phyloP scores from a whole-genome alignment of 2,888 invertebrate species.

The Agrotis exclamationis region DNA sequence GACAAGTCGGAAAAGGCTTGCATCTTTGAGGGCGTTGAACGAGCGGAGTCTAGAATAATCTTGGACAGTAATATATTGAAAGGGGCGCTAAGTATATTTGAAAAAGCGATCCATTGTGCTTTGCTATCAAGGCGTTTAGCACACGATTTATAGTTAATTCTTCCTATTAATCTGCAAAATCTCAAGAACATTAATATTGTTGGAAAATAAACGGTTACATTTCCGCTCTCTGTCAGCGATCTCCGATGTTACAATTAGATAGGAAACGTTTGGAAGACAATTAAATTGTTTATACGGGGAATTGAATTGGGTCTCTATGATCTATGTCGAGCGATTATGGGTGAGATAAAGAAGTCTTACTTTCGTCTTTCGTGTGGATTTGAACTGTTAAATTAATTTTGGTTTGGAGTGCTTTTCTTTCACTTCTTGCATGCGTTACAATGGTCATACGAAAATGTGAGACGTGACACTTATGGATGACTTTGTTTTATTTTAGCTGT shows the following conservation, averaged over 20 bases:
- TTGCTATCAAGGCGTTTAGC: conserved; percentile 56
- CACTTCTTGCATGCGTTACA: conserved; percentile 44
- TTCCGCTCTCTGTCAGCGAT: conserved; percentile 67
- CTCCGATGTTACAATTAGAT: conserved; percentile 78
- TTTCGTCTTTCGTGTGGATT: conserved; percentile 46
- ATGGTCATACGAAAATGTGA: conserved; percentile 5
- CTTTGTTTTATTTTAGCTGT: conserved; percentile 10
- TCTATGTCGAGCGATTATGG: conserved; percentile 57
- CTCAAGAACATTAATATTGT: conserved; percentile 54
- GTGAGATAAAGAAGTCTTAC: conserved; percentile 45
- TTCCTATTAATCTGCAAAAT: conserved; percentile 52
- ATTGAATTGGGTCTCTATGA: conserved; percentile 57
- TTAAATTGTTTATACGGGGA: conserved; percentile 65
- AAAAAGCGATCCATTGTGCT: conserved; percentile 59
- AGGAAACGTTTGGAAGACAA: conserved; percentile 68
- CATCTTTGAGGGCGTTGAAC: conserved; percentile 56
- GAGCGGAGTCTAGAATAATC: conserved; percentile 47
- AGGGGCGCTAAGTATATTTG: conserved; percentile 48
- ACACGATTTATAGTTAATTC: conserved; percentile 53
- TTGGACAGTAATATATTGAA: conserved; percentile 54
- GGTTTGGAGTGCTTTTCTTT: conserved; percentile 32
- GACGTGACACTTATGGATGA: conserved; percentile 9
- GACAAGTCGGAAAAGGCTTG: conserved; percentile 45
- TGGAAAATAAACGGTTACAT: conserved; percentile 66
- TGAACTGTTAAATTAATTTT: conserved; percentile 37